Conservation (phyloP, 2,113 vertebrate genomes). For the Strix uralensis region DNA sequence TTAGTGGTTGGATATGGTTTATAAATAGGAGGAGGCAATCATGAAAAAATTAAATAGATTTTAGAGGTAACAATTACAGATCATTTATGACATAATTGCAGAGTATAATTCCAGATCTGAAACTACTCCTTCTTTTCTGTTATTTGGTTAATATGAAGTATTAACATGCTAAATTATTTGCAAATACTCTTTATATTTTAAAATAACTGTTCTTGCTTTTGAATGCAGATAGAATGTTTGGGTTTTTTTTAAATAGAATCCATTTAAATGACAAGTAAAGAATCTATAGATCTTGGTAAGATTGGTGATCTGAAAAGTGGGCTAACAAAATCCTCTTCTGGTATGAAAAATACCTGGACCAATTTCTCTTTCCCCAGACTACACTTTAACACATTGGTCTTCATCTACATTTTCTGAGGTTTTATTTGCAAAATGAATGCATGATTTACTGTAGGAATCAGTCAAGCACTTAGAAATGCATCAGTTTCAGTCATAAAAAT, state of each 20-base stretch:
- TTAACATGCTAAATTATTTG: neutral
- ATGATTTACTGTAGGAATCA: neutral
- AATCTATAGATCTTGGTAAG: neutral
- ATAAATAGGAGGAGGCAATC: neutral
- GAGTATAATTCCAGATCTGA: neutral
- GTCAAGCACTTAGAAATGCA: neutral
- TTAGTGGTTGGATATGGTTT: neutral
- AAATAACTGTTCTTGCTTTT: neutral
- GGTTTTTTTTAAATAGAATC: too few species aligned
- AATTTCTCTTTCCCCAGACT: neutral
- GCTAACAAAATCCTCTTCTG: neutral
- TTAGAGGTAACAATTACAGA: conserved; percentile 19
- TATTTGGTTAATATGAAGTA: neutral
- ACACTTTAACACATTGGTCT: neutral
- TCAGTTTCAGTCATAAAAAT: neutral
- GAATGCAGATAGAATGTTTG: neutral
- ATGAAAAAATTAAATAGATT: conserved; percentile 28
- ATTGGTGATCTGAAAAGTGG: neutral
- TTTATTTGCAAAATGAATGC: neutral
- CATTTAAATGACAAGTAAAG: neutral
- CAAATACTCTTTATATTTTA: neutral
- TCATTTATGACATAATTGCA: neutral
- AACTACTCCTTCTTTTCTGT: neutral
- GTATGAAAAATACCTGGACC: neutral
- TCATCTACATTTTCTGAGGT: neutral